phyloP scores from a whole-genome alignment of 2,113 vertebrate genomes.

The Cettia cetti region DNA sequence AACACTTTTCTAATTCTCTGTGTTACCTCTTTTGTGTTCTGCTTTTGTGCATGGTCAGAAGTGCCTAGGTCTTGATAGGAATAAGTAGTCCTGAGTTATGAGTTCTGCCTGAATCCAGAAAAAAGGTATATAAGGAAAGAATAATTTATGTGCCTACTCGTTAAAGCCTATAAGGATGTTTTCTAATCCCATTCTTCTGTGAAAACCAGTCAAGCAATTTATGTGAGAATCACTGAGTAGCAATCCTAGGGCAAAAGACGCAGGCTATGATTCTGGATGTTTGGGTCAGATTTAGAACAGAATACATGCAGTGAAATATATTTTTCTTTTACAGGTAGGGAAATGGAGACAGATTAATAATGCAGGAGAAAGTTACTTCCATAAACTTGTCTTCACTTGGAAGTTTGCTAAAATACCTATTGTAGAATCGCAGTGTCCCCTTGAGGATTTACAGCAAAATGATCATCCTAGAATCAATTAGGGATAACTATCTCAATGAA shows the following conservation, averaged over 20 bases:
- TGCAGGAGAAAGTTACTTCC: not conserved
- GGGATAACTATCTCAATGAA: not conserved
- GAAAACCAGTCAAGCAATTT: not conserved
- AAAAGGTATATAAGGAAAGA: not conserved
- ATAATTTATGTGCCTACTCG: not conserved
- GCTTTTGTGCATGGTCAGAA: not conserved
- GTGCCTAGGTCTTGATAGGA: not conserved
- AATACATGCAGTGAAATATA: not conserved
- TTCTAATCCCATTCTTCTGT: not conserved
- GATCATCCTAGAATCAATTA: not conserved
- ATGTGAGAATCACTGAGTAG: not conserved
- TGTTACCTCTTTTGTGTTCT: not conserved
- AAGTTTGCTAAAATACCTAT: not conserved
- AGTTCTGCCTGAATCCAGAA: not conserved
- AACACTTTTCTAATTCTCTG: not conserved
- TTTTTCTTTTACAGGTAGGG: not conserved
- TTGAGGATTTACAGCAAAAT: constrained; percentile 27
- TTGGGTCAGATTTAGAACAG: not conserved
- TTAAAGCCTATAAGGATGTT: not conserved
- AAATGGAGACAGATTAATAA: not conserved
- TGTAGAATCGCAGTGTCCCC: not conserved
- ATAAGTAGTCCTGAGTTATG: not conserved
- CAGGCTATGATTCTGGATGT: not conserved
- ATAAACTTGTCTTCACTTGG: not conserved
- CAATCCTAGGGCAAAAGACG: not conserved